phyloP scores from a whole-genome alignment of 2,797 vertebrate genomes.

The Melanotaenia parkinsoni region DNA sequence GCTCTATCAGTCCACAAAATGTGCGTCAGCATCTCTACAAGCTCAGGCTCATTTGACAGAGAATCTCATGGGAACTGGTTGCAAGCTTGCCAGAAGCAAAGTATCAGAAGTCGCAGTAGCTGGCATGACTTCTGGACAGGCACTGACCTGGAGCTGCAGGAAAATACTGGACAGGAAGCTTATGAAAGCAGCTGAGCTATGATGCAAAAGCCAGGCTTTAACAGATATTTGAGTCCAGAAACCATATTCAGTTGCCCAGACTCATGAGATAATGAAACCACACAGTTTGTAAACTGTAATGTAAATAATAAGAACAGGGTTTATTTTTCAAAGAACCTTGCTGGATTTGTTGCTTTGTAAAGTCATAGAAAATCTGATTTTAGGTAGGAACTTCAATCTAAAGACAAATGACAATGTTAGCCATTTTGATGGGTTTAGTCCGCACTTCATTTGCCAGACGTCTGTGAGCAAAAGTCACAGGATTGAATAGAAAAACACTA shows the following conservation, averaged over 20 bases:
- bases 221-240: constrained; percentile 29
- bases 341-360: not conserved
- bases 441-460: not conserved
- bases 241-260: not conserved
- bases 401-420: too few relatives aligned
- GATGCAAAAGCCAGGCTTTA: constrained; percentile 21
- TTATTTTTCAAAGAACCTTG: too few relatives aligned
- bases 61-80: constrained; percentile 29
- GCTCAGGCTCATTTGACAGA: constrained; percentile 26
- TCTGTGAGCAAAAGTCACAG: not conserved
- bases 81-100: constrained; percentile 34
- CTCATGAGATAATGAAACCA: constrained; percentile 11
- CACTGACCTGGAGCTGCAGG: constrained; percentile 48
- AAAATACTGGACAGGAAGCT: constrained; percentile 50
- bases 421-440: not conserved
- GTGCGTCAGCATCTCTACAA: constrained; percentile 20
- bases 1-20: constrained; percentile 6
- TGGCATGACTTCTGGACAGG: constrained; percentile 46
- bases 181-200: constrained; percentile 24
- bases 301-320: not conserved
- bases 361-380: not conserved
- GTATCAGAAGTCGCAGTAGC: constrained; percentile 43
- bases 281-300: not conserved
- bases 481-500: not conserved
- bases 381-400: too few relatives aligned